Evolutionary conservation across 2,888 invertebrate species (phyloP), one percentile per base, ranked within the genome.

Genomic region (Eubasilissa splendida): DNA sequence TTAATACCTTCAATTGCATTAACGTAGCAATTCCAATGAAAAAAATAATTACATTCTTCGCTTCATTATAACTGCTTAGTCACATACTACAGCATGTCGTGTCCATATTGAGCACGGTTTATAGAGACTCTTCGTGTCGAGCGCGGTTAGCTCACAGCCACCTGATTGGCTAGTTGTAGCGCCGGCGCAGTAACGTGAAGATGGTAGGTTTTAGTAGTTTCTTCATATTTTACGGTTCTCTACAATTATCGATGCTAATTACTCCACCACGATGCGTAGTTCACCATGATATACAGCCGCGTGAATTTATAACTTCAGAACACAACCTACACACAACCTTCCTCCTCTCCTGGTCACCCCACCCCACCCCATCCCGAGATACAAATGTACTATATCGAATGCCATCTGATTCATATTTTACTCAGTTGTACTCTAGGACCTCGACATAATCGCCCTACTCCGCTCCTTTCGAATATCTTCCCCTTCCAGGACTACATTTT

Each of bases 101-200:
- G 50, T 68, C 65, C 76, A 53, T 76, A 76, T 76, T 54, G 42
- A 76, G 76, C 12, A 9, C 42, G 54, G 52, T n/a, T 70, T 54
- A 54, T 54, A 53, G 33, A 14, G 76, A 65, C 54, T 54, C 76
- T 56, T 31, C 71, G 53, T 76, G 66, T 54, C 11, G 76, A 63
- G 76, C 54, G 66, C 31, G 53, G 52, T 14, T 22, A 52, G 50
- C 63, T 14, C 22, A 2, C 12, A 14, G 50, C 12, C 54, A 60
- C 65, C 53, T 22, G 76, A 76, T 76, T 65, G 76, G 76, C 12
- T 33, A 53, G 9, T 9, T 4, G 50, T 50, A n/a, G 50, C 50
- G 52, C 66, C 66, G 52, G 66, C 66, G 66, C 66, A n/a, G 11
- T 50, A 68, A 68, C 12, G 52, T 50, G 68, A 50, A 50, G 14